Evolutionary conservation across 2,113 vertebrate species (phyloP), one percentile per base, ranked within the genome.

Genomic region (Paratilapia polleni): DNA sequence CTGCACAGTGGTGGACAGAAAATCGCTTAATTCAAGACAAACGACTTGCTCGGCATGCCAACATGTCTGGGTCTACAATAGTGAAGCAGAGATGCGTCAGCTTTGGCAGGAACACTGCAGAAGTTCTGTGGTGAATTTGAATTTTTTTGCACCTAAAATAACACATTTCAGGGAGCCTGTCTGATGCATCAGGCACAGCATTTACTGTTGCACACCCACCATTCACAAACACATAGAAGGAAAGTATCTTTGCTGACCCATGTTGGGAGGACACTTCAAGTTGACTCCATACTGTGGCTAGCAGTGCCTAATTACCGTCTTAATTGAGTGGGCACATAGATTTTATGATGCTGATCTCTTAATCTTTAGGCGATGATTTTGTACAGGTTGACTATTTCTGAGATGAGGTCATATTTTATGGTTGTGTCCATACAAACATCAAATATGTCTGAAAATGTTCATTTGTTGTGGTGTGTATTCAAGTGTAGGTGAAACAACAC

Each of bases 101-200:
- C 58, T 47, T 91, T 93, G 90, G 90, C 91, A 92, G 89, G 88
- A 92, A 92, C 84, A 57, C 70, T 24, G 77, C 82, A 83, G 38
- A 91, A 89, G 83, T 92, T 91, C 86, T 92, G 83, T 85, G 62
- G 88, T 92, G 88, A 92, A 91, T 94, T 86, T 76, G 74, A 88
- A 56, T 91, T 78, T 92, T 90, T 86, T 91, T 84, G 79, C 89
- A 89, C 91, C 90, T 89, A 85, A 92, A 94, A 93, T 92, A 94
- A 94, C 92, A 90, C 91, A 88, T 91, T 82, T 57, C 20, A 58
- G 60, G 73, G 56, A 90, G 83, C 62, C 83, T 79, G 82, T 82
- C 82, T 89, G 86, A 89, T 86, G 88, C 84, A 91, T 82, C 66
- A 76, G 70, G 66, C 59, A 24, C 82, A 47, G 66, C 89, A 56